phyloP scores from a whole-genome alignment of 2,797 vertebrate species.

The Manis javanica region DNA sequence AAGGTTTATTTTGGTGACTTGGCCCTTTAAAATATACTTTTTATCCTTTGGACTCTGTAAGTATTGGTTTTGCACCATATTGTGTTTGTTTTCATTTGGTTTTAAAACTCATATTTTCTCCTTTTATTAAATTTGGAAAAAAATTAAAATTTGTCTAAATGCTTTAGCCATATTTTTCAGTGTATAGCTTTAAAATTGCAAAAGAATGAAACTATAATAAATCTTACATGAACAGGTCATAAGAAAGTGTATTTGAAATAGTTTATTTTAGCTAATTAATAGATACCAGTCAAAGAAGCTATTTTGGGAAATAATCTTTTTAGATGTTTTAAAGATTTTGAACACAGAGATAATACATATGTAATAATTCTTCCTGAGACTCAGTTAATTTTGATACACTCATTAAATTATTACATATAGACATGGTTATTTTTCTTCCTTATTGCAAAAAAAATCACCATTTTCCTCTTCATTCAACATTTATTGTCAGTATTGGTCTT shows the following conservation, averaged over 20 bases:
- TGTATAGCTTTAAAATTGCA: constrained; percentile 19
- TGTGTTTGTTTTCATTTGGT: neutral
- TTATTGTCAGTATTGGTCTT: neutral
- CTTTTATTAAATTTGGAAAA: constrained; percentile 43
- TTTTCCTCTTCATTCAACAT: neutral
- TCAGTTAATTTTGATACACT: constrained; percentile 8
- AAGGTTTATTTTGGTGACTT: constrained; percentile 8
- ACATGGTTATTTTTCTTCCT: neutral
- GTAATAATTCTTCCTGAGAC: neutral
- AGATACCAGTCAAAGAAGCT: neutral
- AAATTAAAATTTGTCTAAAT: neutral
- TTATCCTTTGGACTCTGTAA: neutral
- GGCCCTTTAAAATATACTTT: neutral
- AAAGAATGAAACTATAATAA: constrained; percentile 20
- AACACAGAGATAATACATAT: constrained; percentile 5
- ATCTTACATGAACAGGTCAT: neutral
- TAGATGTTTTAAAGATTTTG: constrained; percentile 44
- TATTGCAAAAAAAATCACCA: neutral
- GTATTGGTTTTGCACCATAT: neutral
- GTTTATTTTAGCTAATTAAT: constrained; percentile 52
- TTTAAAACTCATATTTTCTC: constrained; percentile 8
- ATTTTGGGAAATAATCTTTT: constrained; percentile 53
- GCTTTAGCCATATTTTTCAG: neutral
- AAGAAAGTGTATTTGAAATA: neutral
- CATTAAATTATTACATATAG: constrained; percentile 18